Conservation (phyloP, 2,888 invertebrate species). For the Eupelmus urozonus region DNA sequence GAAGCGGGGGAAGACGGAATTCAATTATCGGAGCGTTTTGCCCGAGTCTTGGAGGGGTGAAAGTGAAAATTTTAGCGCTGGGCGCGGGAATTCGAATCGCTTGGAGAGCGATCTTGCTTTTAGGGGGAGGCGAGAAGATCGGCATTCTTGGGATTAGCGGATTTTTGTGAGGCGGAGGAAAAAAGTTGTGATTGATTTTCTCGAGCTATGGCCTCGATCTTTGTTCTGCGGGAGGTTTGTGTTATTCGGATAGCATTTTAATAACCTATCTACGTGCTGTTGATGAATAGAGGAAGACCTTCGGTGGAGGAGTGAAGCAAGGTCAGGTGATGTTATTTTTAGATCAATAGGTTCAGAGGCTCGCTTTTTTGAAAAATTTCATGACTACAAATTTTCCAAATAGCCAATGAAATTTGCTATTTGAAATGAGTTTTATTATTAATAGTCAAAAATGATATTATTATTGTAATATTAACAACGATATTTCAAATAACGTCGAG, state of each 20-base stretch:
- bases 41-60: conserved; percentile 27
- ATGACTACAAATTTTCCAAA: too few relatives aligned
- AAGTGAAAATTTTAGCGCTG: conserved; percentile 50
- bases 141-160: conserved; percentile 34
- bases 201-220: conserved; percentile 13
- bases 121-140: conserved; percentile 4
- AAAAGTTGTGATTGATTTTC: conserved; percentile 24
- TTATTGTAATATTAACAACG: too few relatives aligned
- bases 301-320: neutral
- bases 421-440: too few relatives aligned
- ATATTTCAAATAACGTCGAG: too few relatives aligned
- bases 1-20: conserved; percentile 36
- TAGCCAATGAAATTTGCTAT: too few relatives aligned
- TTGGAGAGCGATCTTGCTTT: conserved; percentile 14
- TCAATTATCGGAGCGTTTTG: conserved; percentile 54
- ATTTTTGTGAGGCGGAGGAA: conserved; percentile 14
- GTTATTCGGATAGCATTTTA: neutral
- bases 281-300: neutral
- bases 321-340: too few relatives aligned
- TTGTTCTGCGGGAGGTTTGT: neutral
- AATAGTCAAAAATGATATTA: too few relatives aligned
- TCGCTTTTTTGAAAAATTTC: too few relatives aligned
- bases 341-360: too few relatives aligned
- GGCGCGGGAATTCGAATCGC: neutral
- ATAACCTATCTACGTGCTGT: neutral